These are phyloP conservation scores for Hylaeus volcanicus DNA, from an alignment of 1,140 invertebrate species.

Conservation along the genomic window DNA sequence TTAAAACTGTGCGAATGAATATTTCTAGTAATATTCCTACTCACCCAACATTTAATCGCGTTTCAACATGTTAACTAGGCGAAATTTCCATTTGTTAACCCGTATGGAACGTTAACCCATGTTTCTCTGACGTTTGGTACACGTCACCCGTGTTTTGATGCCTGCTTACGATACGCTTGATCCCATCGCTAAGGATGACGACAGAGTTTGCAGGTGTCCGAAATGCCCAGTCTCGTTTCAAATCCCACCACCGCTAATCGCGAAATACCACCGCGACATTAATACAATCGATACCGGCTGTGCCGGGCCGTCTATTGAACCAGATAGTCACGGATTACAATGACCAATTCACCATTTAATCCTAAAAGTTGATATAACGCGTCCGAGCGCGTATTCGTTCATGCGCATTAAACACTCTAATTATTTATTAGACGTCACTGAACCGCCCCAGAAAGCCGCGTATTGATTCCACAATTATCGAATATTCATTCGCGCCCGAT, in stretches of 20 bases:
- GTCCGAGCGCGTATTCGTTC: not conserved
- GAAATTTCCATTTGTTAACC: too few relatives aligned
- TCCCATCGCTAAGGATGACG: not conserved
- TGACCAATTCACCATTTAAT: slow-evolving; percentile 34
- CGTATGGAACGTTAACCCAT: too few relatives aligned
- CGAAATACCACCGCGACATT: slow-evolving; percentile 14
- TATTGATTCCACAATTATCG: not conserved
- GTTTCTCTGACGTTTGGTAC: too few relatives aligned
- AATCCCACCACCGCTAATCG: slow-evolving; percentile 7
- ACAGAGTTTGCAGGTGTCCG: not conserved
- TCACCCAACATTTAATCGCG: too few relatives aligned
- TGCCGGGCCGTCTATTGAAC: not conserved
- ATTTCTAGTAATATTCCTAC: too few relatives aligned
- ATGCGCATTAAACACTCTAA: not conserved
- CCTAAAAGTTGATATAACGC: slow-evolving; percentile 15
- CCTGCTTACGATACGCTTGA: not conserved
- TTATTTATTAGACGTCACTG: slow-evolving; percentile 17
- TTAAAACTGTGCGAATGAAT: too few relatives aligned
- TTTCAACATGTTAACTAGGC: too few relatives aligned
- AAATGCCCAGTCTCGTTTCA: not conserved
- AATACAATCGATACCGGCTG: slow-evolving; percentile 15
- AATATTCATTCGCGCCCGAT: not conserved
- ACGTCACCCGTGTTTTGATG: not conserved
- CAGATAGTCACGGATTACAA: slow-evolving; percentile 12
- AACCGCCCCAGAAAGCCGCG: not conserved